These are phyloP conservation scores for Pangasius macronema DNA, from an alignment of 2,797 vertebrate genomes.

Conservation along the genomic window DNA sequence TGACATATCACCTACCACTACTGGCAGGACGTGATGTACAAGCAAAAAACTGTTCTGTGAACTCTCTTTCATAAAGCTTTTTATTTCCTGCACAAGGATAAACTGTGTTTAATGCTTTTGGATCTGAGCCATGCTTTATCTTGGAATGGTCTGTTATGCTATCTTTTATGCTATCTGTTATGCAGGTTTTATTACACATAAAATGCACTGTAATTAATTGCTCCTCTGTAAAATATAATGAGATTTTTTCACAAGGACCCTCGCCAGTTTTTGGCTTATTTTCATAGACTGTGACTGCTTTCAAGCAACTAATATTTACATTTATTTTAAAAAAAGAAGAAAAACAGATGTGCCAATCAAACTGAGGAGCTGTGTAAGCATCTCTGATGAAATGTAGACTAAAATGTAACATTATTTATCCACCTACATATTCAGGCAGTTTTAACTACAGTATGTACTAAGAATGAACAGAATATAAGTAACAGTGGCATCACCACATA, in stretches of 20 bases:
- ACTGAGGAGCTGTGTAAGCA: not conserved
- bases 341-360: not conserved
- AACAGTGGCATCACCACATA: not conserved
- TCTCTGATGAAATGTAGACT: not conserved
- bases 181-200: slow-evolving; percentile 9
- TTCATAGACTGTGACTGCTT: not conserved
- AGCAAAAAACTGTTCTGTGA: slow-evolving; percentile 4
- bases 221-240: slow-evolving; percentile 7
- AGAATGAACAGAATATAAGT: not conserved
- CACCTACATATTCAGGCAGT: not conserved
- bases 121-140: slow-evolving; percentile 25
- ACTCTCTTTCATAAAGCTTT: slow-evolving; percentile 17
- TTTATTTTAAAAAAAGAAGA: not conserved
- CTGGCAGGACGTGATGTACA: not conserved
- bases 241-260: not conserved
- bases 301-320: not conserved
- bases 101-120: slow-evolving; percentile 43
- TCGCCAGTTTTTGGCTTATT: not conserved
- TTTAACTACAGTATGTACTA: not conserved
- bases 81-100: slow-evolving; percentile 33
- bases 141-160: slow-evolving; percentile 4
- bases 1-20: not conserved
- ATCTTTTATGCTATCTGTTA: too few species aligned
- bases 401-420: not conserved
- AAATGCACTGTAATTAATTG: slow-evolving; percentile 33